These are phyloP conservation scores for Eupithecia pulchellata DNA, from an alignment of 2,888 invertebrate species.

Conservation along the genomic window DNA sequence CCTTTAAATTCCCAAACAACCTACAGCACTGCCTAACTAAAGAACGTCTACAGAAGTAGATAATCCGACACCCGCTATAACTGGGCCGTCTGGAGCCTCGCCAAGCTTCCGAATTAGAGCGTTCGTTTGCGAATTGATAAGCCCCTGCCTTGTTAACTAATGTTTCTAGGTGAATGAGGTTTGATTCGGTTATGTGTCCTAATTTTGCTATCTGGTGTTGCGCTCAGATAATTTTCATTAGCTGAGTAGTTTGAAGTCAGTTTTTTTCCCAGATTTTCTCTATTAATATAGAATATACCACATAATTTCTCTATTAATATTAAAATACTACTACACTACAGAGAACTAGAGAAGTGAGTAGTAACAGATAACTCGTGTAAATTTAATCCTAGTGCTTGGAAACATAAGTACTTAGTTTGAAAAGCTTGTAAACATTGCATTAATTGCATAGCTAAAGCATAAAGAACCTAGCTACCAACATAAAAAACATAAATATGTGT, in stretches of 20 bases:
- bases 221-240: not conserved
- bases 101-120: conserved; percentile 63
- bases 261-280: no score
- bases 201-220: not conserved
- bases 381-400: no score
- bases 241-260: not conserved
- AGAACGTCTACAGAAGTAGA: not conserved
- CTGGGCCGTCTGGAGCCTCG: conserved; percentile 50
- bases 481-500: no score
- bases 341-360: no score
- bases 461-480: no score
- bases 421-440: no score
- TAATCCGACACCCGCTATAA: conserved; percentile 31
- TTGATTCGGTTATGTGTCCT: not conserved
- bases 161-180: conserved; percentile 29
- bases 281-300: no score
- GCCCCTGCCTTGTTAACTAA: conserved; percentile 38
- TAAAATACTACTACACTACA: no score
- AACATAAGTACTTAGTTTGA: no score
- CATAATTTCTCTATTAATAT: no score
- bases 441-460: no score
- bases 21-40: not conserved
- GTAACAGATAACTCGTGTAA: no score
- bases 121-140: conserved; percentile 67
- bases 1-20: not conserved